A percentile compares a stretch with the other conserved stretches of the same genome.
phyloP scores from a whole-genome alignment of 2,797 vertebrate species.

The Pterois miles region DNA sequence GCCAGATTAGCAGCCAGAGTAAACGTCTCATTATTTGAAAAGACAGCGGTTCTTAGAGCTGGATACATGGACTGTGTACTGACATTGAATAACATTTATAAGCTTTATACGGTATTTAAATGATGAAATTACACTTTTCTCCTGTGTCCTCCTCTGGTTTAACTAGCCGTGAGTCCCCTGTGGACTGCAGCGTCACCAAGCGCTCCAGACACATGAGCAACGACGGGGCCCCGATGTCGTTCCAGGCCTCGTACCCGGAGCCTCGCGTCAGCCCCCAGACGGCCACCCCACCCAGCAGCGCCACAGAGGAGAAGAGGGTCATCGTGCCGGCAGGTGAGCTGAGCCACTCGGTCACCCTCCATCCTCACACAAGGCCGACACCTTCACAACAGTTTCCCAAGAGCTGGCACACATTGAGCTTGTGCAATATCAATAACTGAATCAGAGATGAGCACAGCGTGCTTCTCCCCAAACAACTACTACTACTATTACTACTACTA shows the following conservation, averaged over 20 bases:
- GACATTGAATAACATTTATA: not conserved
- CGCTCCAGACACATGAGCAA: slow-evolving; percentile 83
- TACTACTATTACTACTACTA: not conserved
- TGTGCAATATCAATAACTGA: slow-evolving; percentile 25
- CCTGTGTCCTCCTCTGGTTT: not conserved
- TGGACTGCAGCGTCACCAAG: slow-evolving; percentile 84
- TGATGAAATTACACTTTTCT: not conserved
- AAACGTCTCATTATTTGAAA: not conserved
- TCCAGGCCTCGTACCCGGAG: slow-evolving; percentile 82
- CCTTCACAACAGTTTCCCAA: slow-evolving; percentile 33
- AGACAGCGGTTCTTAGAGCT: not conserved
- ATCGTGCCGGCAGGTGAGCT: slow-evolving; percentile 86
- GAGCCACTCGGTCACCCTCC: not conserved
- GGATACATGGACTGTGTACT: not conserved
- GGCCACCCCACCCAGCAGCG: slow-evolving; percentile 71
- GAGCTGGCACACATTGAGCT: not conserved
- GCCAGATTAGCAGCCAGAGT: not conserved
- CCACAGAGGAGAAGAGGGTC: slow-evolving; percentile 88
- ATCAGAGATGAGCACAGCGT: not conserved
- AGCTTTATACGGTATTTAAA: not conserved
- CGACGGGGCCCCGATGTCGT: slow-evolving; percentile 78
- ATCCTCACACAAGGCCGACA: not conserved
- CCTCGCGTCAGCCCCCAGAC: slow-evolving; percentile 80
- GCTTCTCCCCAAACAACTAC: not conserved
- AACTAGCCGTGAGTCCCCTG: slow-evolving; percentile 81